phyloP scores from a whole-genome alignment of 53 echinoderm and acorn worm genomes.

The Temnopleurus reevesii region DNA sequence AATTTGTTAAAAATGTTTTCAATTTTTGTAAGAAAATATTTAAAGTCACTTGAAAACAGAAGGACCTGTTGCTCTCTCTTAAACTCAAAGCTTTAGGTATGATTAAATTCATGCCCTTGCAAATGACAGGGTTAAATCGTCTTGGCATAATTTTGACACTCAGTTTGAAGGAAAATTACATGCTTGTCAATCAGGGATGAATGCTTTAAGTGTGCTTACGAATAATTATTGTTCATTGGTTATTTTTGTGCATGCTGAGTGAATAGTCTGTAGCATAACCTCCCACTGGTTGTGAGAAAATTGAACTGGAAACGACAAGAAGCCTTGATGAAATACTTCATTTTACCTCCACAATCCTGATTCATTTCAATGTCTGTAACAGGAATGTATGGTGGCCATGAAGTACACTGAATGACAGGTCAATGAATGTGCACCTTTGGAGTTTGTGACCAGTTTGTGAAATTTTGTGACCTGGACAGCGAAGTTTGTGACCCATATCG shows the following conservation, averaged over 20 bases:
- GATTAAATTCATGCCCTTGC: neutral
- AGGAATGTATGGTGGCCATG: neutral
- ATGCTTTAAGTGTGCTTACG: neutral
- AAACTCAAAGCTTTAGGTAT: neutral
- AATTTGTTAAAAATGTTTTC: no score
- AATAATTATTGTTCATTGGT: neutral
- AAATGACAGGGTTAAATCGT: neutral
- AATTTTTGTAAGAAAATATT: neutral
- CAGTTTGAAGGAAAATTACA: neutral
- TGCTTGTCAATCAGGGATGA: neutral
- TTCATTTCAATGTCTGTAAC: conserved; percentile 10
- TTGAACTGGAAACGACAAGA: neutral
- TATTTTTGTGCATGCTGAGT: neutral
- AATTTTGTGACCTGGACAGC: no score
- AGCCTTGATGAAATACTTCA: conserved; percentile 27
- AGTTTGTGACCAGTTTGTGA: no score
- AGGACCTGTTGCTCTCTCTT: neutral
- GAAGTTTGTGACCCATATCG: no score
- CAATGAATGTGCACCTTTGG: no score
- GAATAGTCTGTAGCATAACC: conserved; percentile 4
- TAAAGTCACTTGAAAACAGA: neutral
- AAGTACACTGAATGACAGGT: no score
- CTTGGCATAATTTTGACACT: neutral
- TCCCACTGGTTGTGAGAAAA: neutral
- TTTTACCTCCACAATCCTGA: neutral